These are phyloP conservation scores for Deilephila elpenor DNA, from an alignment of 2,888 invertebrate species.

Conservation along the genomic window DNA sequence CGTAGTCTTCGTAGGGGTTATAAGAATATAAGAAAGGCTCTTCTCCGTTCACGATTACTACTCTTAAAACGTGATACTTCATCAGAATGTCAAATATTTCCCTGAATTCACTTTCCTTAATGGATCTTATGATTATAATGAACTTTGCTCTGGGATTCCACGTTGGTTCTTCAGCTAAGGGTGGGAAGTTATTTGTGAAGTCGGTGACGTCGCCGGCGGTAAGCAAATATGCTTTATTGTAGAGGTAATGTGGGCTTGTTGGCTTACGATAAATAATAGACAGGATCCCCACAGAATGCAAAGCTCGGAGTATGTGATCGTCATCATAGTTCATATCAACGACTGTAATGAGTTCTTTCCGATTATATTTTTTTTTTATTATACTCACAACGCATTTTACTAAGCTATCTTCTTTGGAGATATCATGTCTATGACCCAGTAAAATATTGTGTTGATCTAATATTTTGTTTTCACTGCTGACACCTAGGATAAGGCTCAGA, in stretches of 20 bases:
- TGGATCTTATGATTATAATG: conserved; percentile 49
- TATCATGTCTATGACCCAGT: background rate
- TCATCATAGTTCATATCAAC: conserved; percentile 36
- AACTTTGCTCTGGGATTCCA: conserved; percentile 61
- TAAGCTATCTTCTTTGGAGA: conserved; percentile 3
- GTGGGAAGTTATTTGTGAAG: conserved; percentile 41
- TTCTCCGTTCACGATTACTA: conserved; percentile 53
- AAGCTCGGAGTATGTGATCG: conserved; percentile 36
- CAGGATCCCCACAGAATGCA: conserved; percentile 38
- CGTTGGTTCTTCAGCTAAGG: conserved; percentile 44
- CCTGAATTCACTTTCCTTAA: conserved; percentile 41
- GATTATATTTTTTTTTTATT: conserved; percentile 41
- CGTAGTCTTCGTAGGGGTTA: conserved; percentile 64
- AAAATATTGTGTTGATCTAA: background rate
- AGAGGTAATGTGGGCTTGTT: background rate
- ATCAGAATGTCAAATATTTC: conserved; percentile 57
- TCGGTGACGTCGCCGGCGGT: conserved; percentile 38
- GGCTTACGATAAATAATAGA: conserved; percentile 22
- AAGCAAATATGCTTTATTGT: conserved; percentile 51
- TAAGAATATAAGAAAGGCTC: conserved; percentile 59
- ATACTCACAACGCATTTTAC: conserved; percentile 39
- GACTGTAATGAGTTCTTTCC: conserved; percentile 37
- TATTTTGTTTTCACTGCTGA: background rate
- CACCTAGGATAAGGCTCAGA: background rate
- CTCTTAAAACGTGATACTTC: conserved; percentile 49